phyloP scores from a whole-genome alignment of 2,113 vertebrate genomes.

The Galemys pyrenaicus region DNA sequence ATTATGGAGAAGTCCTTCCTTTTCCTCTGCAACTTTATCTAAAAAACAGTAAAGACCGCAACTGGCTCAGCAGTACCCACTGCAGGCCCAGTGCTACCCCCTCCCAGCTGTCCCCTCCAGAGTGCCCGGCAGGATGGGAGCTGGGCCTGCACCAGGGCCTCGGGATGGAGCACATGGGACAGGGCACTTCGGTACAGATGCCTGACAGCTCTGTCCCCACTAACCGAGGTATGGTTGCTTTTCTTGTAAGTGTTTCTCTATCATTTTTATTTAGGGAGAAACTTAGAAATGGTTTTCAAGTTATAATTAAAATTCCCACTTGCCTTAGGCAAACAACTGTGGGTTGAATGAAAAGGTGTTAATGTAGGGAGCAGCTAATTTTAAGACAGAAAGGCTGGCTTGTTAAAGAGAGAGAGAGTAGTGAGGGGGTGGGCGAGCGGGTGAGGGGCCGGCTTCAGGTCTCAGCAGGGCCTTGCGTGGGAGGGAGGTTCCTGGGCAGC shows the following conservation, averaged over 20 bases:
- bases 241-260: neutral
- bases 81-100: neutral
- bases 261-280: neutral
- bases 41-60: neutral
- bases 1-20: neutral
- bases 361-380: neutral
- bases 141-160: neutral
- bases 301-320: slow-evolving; percentile 41
- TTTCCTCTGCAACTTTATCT: neutral
- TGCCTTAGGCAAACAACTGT: neutral
- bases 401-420: too few relatives aligned
- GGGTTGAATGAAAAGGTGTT: slow-evolving; percentile 9
- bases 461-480: neutral
- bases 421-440: too few relatives aligned
- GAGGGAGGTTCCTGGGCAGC: neutral
- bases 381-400: neutral
- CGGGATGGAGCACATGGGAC: neutral
- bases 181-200: neutral
- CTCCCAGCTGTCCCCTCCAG: neutral
- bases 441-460: neutral
- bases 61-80: neutral
- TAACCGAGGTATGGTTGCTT: neutral
- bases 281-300: slow-evolving; percentile 30
- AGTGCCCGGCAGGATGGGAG: neutral
- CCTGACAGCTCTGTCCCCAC: neutral